Conservation (phyloP, 2,797 vertebrate species). For the Pangasius larnaudii region DNA sequence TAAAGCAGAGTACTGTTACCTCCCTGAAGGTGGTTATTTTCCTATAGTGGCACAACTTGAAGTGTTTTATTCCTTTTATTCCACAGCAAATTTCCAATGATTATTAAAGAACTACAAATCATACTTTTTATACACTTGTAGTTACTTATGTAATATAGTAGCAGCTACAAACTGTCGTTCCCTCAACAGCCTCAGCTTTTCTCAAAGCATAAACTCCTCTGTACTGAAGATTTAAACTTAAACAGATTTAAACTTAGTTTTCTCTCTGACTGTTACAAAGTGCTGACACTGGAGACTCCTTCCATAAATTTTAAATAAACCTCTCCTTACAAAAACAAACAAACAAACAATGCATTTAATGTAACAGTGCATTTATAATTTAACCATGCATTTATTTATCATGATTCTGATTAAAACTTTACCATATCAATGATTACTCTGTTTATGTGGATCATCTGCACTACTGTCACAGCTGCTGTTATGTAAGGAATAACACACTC, state of each 20-base stretch:
- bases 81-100: not conserved
- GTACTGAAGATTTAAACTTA: no score
- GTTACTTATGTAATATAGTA: not conserved
- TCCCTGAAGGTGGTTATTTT: not conserved
- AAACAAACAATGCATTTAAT: no score
- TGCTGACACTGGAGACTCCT: no score
- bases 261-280: not conserved
- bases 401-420: not conserved
- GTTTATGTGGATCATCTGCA: no score
- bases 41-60: not conserved
- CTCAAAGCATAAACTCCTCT: not conserved
- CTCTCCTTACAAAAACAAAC: no score
- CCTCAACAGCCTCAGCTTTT: not conserved
- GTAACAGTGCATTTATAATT: no score
- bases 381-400: no score
- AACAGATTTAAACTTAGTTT: no score
- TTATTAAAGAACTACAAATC: not conserved
- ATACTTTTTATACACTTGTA: not conserved
- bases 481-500: not conserved
- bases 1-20: not conserved
- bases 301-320: not conserved
- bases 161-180: not conserved
- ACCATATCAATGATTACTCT: no score
- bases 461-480: not conserved
- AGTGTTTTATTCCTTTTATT: not conserved